Base-by-base conservation (phyloP, 2,797 vertebrate genomes). In the Fundulus diaphanus region DNA sequence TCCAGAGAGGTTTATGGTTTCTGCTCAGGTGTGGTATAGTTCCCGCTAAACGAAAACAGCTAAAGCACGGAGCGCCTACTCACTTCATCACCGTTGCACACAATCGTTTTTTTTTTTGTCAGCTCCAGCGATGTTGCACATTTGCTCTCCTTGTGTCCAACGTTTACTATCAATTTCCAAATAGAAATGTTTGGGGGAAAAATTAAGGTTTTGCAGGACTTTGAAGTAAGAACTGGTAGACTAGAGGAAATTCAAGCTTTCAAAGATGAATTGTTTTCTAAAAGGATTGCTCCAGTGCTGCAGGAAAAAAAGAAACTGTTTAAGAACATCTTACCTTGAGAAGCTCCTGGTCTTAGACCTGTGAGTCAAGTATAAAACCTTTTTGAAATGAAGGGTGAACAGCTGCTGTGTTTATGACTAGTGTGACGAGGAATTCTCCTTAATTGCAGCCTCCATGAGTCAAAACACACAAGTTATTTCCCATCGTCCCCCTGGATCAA, bases 371-470 rank as follows among this genome's bases (percentile, higher is more conserved):
- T 78, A 5, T n/a, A n/a, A n/a, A 46, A 72, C 83, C 74, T 27
- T 79, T 49, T 80, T 59, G 66, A 74, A 84, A 70, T 70, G 37
- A 76, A 44, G 18, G 72, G 35, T 78, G 72, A 83, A 73, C 52
- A 70, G 27, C 51, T 84, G 27, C 51, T 84, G 8, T 70, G 29
- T 57, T 33, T 68, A 52, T 84, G 80, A 69, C 44, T 56, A 12
- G 49, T 11, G 31, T 51, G 65, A 85, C 8, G 24, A 77, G 74
- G 35, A 89, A 77, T 77, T 68, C 4, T 71, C 29, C 15, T 57
- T 79, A 85, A 79, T 87, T 87, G 73, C 72, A 78, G 81, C 69
- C 77, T 71, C 27, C 35, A 54, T 74, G 72, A 83, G 57, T 85
- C 63, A 81, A 77, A 67, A 65, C 61, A 63, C 37, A 27, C 27